phyloP scores from a whole-genome alignment of 2,113 vertebrate genomes.

The Clupea harengus region DNA sequence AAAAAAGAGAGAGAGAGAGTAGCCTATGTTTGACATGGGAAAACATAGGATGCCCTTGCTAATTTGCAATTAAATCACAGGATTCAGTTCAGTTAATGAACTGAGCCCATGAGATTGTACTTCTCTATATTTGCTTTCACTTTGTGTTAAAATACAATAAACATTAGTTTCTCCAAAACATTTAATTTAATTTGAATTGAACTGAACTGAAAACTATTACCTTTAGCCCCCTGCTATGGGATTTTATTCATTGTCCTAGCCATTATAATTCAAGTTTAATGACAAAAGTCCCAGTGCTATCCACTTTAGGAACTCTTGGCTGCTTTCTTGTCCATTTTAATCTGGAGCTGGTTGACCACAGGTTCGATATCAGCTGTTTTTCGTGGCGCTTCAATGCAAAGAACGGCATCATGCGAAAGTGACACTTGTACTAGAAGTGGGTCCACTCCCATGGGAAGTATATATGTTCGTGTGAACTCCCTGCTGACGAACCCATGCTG shows the following conservation, averaged over 20 bases:
- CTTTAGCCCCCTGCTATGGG: too few relatives aligned
- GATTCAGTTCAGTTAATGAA: too few relatives aligned
- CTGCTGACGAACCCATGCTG: slow-evolving; percentile 80
- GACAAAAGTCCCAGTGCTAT: neutral
- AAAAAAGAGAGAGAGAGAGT: neutral
- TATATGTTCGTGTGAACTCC: slow-evolving; percentile 83
- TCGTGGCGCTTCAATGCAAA: slow-evolving; percentile 75
- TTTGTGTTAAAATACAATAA: too few relatives aligned
- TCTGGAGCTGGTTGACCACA: slow-evolving; percentile 47
- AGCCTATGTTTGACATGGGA: neutral
- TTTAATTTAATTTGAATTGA: neutral
- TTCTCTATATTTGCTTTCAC: too few relatives aligned
- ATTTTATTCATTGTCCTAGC: neutral
- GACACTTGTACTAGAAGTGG: slow-evolving; percentile 76
- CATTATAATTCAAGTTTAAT: neutral
- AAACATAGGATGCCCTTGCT: neutral
- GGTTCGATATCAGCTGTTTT: slow-evolving; percentile 45
- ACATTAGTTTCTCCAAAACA: too few relatives aligned
- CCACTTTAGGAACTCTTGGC: slow-evolving; percentile 38
- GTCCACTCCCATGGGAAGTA: slow-evolving; percentile 80
- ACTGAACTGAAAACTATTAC: neutral
- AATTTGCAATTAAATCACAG: too few relatives aligned
- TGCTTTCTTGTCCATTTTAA: slow-evolving; percentile 44
- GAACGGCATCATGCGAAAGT: slow-evolving; percentile 80
- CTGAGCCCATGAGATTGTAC: too few relatives aligned